These are phyloP conservation scores for Lophura swinhoii DNA, from an alignment of 2,797 vertebrate species.

Conservation along the genomic window DNA sequence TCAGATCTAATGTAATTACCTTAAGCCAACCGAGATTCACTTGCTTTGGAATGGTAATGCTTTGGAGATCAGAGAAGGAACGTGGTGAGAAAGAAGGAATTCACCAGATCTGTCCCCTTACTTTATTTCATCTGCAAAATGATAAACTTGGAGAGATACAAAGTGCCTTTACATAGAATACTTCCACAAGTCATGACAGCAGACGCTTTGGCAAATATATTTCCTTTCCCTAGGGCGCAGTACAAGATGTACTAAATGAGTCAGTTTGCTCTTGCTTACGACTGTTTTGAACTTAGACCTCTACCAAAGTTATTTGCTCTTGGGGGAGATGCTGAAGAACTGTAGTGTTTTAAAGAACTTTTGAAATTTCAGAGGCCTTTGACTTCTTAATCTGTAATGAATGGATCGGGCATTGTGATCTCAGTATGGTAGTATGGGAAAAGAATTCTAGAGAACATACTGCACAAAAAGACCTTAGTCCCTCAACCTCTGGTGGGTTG, in stretches of 20 bases:
- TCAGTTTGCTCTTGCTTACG: neutral
- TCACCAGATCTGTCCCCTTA: neutral
- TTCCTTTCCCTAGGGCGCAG: neutral
- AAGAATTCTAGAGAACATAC: neutral
- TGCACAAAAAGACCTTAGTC: neutral
- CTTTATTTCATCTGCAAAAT: neutral
- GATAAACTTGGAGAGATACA: neutral
- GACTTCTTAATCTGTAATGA: neutral
- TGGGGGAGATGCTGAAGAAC: neutral
- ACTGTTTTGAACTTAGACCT: neutral
- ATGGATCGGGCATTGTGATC: neutral
- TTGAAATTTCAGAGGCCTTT: neutral
- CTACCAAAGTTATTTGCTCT: neutral
- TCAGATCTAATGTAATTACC: neutral
- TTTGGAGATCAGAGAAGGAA: neutral
- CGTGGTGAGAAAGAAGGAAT: neutral
- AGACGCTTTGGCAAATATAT: neutral
- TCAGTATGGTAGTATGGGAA: neutral
- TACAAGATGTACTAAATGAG: neutral
- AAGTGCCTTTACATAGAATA: neutral
- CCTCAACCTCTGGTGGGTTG: neutral
- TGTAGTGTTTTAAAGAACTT: neutral
- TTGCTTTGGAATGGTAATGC: neutral
- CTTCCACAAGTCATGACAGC: neutral
- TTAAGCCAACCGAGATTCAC: neutral